Evolutionary conservation across 2,888 invertebrate species (phyloP), one percentile per base, ranked within the genome.

Genomic region (Heliconius aoede): DNA sequence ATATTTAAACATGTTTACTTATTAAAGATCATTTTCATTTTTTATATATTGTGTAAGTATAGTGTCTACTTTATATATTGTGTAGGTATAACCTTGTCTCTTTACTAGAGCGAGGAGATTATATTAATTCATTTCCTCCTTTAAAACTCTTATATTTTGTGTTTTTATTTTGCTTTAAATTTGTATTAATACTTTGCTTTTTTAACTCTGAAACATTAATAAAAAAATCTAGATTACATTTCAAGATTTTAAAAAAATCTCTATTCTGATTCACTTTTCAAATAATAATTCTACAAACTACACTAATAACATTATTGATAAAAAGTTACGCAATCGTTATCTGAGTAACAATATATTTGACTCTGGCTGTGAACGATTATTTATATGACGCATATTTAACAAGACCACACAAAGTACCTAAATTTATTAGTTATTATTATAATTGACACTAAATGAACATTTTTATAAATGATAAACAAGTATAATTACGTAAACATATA

Each of bases 301-400:
- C 46, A 46, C 1, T 46, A 28, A 51, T 13, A 9, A 51, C 51
- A 51, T 28, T 68, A 68, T 68, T 30, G 68, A 68, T 69, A 69
- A 55, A 55, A 69, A 30, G 3, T 30, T 7, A 69, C 55, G 69
- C 13, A 55, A 55, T 55, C 30, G 30, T 69, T 69, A 69, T 69
- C 69, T 51, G 11, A 3, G 26, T 67, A 32, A 46, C 18, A 46
- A 21, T 51, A 68, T 30, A 51, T 30, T 32, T 69, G 55, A 55
- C 15, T 55, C 55, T 68, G 51, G 13, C 51, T 11, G 4, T 26
- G 21, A 28, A 30, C 30, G 15, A 51, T 69, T 69, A 55, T 55
- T n/a, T 68, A n/a, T 21, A 51, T 69, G 69, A 69, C 69, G 30
- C 30, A 69, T 68, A 21, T 51, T 36, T 30, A 51, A 21, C 28